phyloP scores from a whole-genome alignment of 2,113 vertebrate species.

The Rhabdomys dilectus region DNA sequence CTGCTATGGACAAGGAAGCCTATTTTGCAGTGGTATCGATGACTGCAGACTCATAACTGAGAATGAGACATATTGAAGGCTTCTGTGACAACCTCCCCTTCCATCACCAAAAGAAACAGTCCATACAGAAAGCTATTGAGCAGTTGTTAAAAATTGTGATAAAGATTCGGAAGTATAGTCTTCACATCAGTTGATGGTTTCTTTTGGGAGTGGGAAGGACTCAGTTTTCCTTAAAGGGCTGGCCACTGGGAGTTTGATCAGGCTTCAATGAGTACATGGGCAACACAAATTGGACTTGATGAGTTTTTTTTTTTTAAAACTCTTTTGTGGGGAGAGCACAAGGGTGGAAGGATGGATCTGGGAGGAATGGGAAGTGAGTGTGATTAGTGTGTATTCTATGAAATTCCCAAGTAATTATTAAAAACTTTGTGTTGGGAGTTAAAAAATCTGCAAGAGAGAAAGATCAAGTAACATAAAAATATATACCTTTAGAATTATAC shows the following conservation, averaged over 20 bases:
- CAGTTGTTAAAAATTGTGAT: neutral
- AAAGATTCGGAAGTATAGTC: neutral
- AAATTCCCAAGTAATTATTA: no score
- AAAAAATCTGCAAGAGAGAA: neutral
- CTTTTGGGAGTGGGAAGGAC: neutral
- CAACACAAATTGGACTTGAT: neutral
- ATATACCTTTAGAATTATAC: neutral
- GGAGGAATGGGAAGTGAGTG: no score
- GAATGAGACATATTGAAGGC: neutral
- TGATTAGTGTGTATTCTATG: no score
- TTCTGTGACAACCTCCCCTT: neutral
- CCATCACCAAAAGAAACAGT: neutral
- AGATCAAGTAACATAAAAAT: neutral
- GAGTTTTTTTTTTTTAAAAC: no score
- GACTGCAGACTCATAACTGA: neutral
- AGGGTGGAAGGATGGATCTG: no score
- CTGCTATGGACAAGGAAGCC: neutral
- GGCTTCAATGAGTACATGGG: neutral
- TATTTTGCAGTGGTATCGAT: neutral
- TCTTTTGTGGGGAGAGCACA: no score
- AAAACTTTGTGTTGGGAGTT: no score
- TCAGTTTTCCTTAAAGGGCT: neutral
- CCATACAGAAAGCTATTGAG: neutral
- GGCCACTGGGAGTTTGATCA: neutral
- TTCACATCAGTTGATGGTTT: neutral